A percentile compares a stretch with the other conserved stretches of the same genome.
Evolutionary conservation across 2,113 vertebrate genomes (phyloP).

Genomic region (Erythrolamprus reginae): DNA sequence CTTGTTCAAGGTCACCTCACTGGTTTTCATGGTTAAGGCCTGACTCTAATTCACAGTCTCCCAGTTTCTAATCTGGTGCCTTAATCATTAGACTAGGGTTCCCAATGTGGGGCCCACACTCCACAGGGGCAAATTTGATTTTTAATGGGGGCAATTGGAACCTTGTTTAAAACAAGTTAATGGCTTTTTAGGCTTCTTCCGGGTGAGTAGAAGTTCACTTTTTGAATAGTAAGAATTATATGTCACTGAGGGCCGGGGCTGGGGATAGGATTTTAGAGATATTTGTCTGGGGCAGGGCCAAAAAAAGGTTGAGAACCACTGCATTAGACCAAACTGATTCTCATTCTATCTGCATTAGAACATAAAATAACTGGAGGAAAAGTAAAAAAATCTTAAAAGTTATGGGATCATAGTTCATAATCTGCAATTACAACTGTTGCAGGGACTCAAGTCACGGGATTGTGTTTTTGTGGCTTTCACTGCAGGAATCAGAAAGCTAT

Average conservation of each 20-base stretch:
- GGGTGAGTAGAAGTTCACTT: too few relatives aligned
- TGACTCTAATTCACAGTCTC: not conserved
- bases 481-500: not conserved
- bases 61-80: not conserved
- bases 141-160: too few relatives aligned
- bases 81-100: not conserved
- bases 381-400: not conserved
- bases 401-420: not conserved
- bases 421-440: not conserved
- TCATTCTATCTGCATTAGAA: not conserved
- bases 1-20: not conserved
- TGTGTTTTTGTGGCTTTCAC: not conserved
- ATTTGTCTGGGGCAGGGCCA: too few relatives aligned
- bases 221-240: too few relatives aligned
- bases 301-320: too few relatives aligned
- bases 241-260: too few relatives aligned
- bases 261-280: too few relatives aligned
- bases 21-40: not conserved
- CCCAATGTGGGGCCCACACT: too few relatives aligned
- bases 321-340: not conserved
- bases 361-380: not conserved
- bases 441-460: not conserved
- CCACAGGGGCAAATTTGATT: too few relatives aligned
- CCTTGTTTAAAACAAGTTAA: too few relatives aligned
- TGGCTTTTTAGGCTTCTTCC: too few relatives aligned